phyloP scores from a whole-genome alignment of 2,797 vertebrate genomes.

The Lates japonicus region DNA sequence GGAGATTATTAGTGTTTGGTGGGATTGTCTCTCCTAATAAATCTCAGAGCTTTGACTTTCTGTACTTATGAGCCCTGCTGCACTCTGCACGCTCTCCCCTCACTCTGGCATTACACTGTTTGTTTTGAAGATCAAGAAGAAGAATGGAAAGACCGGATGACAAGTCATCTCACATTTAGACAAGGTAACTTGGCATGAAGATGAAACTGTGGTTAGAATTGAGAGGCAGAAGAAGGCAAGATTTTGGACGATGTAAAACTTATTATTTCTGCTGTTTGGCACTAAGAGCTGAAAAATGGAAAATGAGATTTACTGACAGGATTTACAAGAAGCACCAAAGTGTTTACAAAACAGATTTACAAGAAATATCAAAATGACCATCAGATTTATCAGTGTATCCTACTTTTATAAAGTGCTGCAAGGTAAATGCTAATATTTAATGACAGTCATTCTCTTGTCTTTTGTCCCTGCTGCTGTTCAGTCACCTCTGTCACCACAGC shows the following conservation, averaged over 20 bases:
- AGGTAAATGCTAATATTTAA: neutral
- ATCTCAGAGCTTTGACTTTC: constrained; percentile 1
- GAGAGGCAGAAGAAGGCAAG: constrained; percentile 27
- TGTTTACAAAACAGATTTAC: constrained; percentile 17
- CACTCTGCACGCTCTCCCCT: neutral
- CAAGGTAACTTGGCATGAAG: constrained; percentile 15
- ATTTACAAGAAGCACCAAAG: constrained; percentile 9
- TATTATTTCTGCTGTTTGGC: constrained; percentile 35
- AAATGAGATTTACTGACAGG: constrained; percentile 13
- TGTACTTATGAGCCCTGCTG: constrained; percentile 11
- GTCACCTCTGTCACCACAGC: neutral
- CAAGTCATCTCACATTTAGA: constrained; percentile 13
- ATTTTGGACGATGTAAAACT: constrained; percentile 25
- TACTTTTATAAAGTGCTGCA: neutral
- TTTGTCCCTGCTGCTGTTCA: neutral
- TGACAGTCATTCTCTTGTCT: neutral
- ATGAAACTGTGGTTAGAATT: constrained; percentile 50
- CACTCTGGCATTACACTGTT: neutral
- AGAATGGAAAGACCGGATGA: constrained; percentile 22
- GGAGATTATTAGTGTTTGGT: neutral
- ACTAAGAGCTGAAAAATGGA: constrained; percentile 11
- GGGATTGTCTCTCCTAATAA: neutral
- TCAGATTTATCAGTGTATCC: neutral
- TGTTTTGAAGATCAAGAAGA: constrained; percentile 30
- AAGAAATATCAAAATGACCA: constrained; percentile 31